These are phyloP conservation scores for Iguana delicatissima DNA, from an alignment of 2,797 vertebrate genomes.

Conservation along the genomic window DNA sequence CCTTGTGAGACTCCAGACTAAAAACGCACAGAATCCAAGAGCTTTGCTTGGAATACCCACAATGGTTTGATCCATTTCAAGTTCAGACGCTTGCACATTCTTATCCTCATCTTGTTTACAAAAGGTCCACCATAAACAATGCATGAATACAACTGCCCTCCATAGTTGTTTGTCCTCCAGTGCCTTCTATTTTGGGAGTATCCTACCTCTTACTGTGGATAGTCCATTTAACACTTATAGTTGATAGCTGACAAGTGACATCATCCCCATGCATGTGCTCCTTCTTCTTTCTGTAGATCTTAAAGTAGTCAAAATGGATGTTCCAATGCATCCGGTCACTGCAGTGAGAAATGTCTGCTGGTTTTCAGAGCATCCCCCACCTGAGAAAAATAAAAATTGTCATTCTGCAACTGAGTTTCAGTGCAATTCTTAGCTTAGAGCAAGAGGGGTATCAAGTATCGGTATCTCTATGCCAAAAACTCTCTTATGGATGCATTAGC, in stretches of 20 bases:
- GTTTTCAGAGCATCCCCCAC: neutral
- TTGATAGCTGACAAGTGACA: neutral
- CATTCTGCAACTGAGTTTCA: neutral
- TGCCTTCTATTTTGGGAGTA: neutral
- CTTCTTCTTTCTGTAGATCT: neutral
- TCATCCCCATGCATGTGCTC: too few relatives aligned
- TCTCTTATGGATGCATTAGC: conserved; percentile 30
- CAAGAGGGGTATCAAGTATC: neutral
- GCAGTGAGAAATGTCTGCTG: too few relatives aligned
- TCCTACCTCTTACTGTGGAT: too few relatives aligned
- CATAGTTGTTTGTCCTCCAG: neutral
- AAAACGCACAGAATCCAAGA: too few relatives aligned
- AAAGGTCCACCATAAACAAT: too few relatives aligned
- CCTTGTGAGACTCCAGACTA: too few relatives aligned
- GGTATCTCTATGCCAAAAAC: conserved; percentile 30
- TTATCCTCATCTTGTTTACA: too few relatives aligned
- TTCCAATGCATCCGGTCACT: neutral
- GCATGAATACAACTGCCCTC: neutral
- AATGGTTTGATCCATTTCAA: too few relatives aligned
- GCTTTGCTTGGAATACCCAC: too few relatives aligned
- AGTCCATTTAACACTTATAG: neutral
- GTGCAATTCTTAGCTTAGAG: neutral
- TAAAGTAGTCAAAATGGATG: neutral
- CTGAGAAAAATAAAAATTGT: neutral
- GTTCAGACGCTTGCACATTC: too few relatives aligned